These are phyloP conservation scores for Apodemus agrarius DNA, from an alignment of 2,797 vertebrate species.

Conservation along the genomic window DNA sequence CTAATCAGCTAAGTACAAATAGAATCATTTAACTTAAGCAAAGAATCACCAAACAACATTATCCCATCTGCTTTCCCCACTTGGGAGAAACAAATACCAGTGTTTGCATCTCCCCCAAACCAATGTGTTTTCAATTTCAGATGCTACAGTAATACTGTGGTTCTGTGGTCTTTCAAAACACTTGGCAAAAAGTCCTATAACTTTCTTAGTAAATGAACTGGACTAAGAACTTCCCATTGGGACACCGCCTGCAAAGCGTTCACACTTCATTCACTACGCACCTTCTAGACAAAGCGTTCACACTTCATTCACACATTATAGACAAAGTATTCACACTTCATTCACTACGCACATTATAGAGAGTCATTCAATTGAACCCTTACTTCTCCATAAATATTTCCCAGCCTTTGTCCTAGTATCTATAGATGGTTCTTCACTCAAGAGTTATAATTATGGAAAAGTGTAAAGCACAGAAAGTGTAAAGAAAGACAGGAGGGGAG, in stretches of 20 bases:
- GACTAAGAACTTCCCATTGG: constrained; percentile 14
- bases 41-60: constrained; percentile 39
- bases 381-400: constrained; percentile 21
- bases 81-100: constrained; percentile 30
- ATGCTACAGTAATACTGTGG: constrained; percentile 33
- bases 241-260: background rate
- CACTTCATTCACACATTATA: too few relatives aligned
- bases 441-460: background rate
- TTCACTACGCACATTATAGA: constrained; percentile 34
- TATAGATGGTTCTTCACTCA: constrained; percentile 20
- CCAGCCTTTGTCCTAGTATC: background rate
- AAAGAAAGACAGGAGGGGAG: background rate
- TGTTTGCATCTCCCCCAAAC: constrained; percentile 12
- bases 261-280: constrained; percentile 34
- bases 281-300: background rate
- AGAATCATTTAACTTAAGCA: constrained; percentile 31
- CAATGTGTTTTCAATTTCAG: constrained; percentile 58
- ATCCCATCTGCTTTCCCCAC: constrained; percentile 34
- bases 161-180: constrained; percentile 46
- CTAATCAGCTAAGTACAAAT: constrained; percentile 26
- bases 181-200: constrained; percentile 62
- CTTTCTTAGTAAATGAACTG: constrained; percentile 36
- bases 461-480: background rate
- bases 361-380: constrained; percentile 19
- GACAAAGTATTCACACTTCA: background rate